These are phyloP conservation scores for Sebastes trivittatus DNA, from an alignment of 2,797 vertebrate genomes.

Conservation along the genomic window DNA sequence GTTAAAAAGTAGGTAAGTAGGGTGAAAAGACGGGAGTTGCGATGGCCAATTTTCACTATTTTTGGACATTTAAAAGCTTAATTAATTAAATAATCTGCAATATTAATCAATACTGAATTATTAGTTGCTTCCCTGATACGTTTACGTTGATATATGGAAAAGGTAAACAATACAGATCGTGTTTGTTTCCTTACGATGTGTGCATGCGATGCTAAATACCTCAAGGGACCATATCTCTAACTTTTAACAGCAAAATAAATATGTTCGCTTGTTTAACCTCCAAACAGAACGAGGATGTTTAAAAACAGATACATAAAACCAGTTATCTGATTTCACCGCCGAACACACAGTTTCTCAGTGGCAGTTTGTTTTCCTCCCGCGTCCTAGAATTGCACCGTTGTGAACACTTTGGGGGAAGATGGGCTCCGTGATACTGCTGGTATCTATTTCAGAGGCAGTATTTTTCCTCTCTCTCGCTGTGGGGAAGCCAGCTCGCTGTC, in stretches of 20 bases:
- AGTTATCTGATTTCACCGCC: conserved; percentile 53
- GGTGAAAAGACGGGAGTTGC: neutral
- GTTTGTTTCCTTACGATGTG: neutral
- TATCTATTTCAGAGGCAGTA: conserved; percentile 69
- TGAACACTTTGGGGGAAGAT: conserved; percentile 67
- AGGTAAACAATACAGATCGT: neutral
- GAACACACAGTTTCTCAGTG: conserved; percentile 34
- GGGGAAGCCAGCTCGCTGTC: conserved; percentile 68
- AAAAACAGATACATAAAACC: conserved; percentile 37
- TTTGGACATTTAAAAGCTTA: neutral
- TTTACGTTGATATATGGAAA: neutral
- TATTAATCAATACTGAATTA: neutral
- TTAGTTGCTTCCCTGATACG: neutral
- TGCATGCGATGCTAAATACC: neutral
- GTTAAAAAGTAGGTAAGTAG: neutral
- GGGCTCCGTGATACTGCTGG: conserved; percentile 61
- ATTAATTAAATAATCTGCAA: neutral
- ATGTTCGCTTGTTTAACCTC: conserved; percentile 58
- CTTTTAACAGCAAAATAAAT: conserved; percentile 29
- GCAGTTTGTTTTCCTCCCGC: conserved; percentile 62
- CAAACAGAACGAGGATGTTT: conserved; percentile 33
- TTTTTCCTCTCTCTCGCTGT: conserved; percentile 60
- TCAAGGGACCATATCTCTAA: neutral
- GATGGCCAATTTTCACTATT: neutral
- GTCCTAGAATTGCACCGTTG: conserved; percentile 58